Percentiles rank a stretch among this genome's conserved stretches.
These are phyloP conservation scores for Meriones psammophilus DNA, from an alignment of 2,797 vertebrate species.

Conservation along the genomic window DNA sequence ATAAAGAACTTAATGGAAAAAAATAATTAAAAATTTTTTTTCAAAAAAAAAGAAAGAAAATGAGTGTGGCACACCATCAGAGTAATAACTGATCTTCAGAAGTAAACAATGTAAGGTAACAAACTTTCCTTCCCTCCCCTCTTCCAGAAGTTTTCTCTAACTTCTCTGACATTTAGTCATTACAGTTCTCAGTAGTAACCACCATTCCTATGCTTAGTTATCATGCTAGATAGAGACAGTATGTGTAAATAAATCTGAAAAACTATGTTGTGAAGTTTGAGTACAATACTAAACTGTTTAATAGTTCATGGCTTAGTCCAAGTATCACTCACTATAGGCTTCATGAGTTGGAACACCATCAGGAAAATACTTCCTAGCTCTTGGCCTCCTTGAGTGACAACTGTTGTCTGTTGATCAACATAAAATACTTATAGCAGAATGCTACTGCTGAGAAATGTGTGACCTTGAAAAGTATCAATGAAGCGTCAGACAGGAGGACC, in stretches of 20 bases:
- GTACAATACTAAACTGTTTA: conserved; percentile 28
- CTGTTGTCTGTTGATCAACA: neutral
- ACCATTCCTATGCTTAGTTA: conserved; percentile 26
- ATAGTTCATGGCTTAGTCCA: neutral
- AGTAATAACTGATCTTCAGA: neutral
- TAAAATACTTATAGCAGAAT: conserved; percentile 10
- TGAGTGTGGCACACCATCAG: neutral
- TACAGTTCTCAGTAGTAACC: neutral
- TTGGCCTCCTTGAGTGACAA: conserved; percentile 48
- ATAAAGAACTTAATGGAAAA: too few species aligned
- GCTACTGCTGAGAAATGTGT: conserved; percentile 34
- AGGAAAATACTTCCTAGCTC: neutral
- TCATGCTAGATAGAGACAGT: neutral
- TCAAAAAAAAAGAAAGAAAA: neutral
- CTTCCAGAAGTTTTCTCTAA: conserved; percentile 29
- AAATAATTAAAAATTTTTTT: too few species aligned
- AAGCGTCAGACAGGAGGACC: conserved; percentile 48
- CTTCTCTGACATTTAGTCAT: neutral
- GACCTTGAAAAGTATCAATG: conserved; percentile 35
- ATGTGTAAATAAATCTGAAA: neutral
- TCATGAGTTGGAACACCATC: neutral
- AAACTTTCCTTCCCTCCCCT: conserved; percentile 8
- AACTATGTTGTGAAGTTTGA: neutral
- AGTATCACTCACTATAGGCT: neutral
- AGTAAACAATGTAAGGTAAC: neutral